phyloP scores from a whole-genome alignment of 2,888 invertebrate genomes.

The Acleris emargana region DNA sequence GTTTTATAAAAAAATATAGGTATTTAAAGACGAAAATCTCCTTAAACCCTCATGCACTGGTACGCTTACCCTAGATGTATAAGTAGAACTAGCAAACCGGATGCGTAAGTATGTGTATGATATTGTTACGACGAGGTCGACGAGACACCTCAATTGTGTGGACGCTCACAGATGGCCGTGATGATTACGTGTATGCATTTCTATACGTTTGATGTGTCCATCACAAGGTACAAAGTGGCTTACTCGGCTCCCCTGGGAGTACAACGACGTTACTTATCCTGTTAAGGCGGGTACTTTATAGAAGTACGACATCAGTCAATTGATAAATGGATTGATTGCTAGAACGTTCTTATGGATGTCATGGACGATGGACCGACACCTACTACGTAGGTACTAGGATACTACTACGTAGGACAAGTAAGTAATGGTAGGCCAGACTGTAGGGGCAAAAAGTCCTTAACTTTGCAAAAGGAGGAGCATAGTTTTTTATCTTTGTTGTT shows the following conservation, averaged over 20 bases:
- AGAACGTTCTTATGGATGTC: conserved; percentile 19
- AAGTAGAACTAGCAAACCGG: conserved; percentile 7
- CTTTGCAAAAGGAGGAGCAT: too few relatives aligned
- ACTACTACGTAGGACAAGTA: neutral
- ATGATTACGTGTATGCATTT: conserved; percentile 24
- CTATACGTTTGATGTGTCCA: conserved; percentile 13
- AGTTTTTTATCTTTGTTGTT: too few relatives aligned
- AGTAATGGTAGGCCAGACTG: neutral
- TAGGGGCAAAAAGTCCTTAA: too few relatives aligned
- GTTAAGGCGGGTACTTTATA: conserved; percentile 10
- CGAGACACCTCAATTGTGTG: conserved; percentile 17
- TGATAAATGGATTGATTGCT: conserved; percentile 32
- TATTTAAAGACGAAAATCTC: too few relatives aligned
- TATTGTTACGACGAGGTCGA: conserved; percentile 8
- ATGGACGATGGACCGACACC: conserved; percentile 3
- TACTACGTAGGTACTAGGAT: neutral
- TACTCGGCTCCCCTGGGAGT: conserved; percentile 14
- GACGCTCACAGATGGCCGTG: conserved; percentile 24
- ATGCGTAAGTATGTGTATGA: conserved; percentile 16
- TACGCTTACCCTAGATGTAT: too few relatives aligned
- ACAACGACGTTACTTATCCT: conserved; percentile 28
- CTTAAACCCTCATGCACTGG: too few relatives aligned
- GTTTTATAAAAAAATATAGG: too few relatives aligned
- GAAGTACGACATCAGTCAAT: conserved; percentile 29
- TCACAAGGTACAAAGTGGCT: conserved; percentile 28